These are phyloP conservation scores for Malurus splendens DNA, from an alignment of 2,797 vertebrate genomes.

Conservation along the genomic window DNA sequence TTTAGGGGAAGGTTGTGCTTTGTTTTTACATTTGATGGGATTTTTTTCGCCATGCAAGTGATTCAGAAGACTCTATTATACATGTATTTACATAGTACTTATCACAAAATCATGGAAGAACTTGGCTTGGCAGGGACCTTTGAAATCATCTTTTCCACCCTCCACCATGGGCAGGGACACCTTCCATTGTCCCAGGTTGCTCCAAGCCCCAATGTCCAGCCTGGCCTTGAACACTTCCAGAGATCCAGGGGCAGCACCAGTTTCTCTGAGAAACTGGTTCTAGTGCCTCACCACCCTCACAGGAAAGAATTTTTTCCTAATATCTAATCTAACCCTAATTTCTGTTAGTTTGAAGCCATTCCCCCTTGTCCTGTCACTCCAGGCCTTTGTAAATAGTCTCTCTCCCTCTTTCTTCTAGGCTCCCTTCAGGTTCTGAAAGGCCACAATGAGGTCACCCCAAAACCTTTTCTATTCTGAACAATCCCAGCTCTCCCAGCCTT, in stretches of 20 bases:
- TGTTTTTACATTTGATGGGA: fast-evolving
- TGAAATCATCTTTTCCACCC: background rate
- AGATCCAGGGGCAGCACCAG: background rate
- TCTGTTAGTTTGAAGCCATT: background rate
- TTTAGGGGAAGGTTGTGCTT: fast-evolving
- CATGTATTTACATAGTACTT: background rate
- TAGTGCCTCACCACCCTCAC: background rate
- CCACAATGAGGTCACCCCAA: fast-evolving
- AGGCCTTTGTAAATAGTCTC: fast-evolving
- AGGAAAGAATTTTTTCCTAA: background rate
- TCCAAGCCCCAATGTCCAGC: fast-evolving
- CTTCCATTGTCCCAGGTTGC: background rate
- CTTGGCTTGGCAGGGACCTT: background rate
- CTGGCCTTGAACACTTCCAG: background rate
- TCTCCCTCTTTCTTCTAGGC: background rate
- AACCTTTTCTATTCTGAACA: background rate
- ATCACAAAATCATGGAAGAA: background rate
- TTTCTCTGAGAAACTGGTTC: background rate
- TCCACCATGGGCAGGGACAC: background rate
- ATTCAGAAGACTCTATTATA: background rate
- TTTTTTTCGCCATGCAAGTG: background rate
- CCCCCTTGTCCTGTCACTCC: background rate
- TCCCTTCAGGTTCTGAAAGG: background rate
- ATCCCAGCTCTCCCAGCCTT: background rate
- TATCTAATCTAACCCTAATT: background rate